Percentiles rank a stretch among this genome's conserved stretches.
Conservation (phyloP, 2,888 invertebrate species). For the Laspeyria flexula region DNA sequence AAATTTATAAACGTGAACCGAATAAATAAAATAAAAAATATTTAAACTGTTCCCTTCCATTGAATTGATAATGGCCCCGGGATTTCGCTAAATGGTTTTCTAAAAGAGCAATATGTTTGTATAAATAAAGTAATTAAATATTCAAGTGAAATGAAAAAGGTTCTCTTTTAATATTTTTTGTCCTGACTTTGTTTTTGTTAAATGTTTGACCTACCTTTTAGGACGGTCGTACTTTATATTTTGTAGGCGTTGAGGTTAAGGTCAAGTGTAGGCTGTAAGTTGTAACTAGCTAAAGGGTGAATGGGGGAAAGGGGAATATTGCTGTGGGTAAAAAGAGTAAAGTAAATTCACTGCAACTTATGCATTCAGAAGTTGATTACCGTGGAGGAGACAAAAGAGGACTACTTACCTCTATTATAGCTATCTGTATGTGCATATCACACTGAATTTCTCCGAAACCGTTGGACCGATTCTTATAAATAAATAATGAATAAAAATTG, state of each 20-base stretch:
- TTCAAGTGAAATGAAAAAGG: conserved; percentile 15
- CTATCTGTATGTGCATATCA: no score
- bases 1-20: conserved; percentile 6
- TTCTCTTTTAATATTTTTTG: neutral
- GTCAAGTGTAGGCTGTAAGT: no score
- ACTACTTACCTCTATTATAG: no score
- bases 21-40: conserved; percentile 18
- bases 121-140: conserved; percentile 20
- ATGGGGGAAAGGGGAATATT: no score
- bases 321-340: no score
- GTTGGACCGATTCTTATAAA: no score
- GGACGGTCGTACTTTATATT: neutral
- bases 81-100: conserved; percentile 29
- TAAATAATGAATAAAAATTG: no score
- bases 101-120: conserved; percentile 19
- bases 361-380: no score
- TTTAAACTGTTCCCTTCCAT: conserved; percentile 13
- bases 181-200: neutral
- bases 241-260: neutral
- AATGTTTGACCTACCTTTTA: neutral
- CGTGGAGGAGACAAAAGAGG: no score
- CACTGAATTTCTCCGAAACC: no score
- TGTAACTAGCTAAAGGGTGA: no score
- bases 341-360: no score
- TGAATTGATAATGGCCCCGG: conserved; percentile 20